A percentile compares a stretch with the other conserved stretches of the same genome.
phyloP scores from a whole-genome alignment of 1,140 invertebrate species.

The Dendrolimus kikuchii region DNA sequence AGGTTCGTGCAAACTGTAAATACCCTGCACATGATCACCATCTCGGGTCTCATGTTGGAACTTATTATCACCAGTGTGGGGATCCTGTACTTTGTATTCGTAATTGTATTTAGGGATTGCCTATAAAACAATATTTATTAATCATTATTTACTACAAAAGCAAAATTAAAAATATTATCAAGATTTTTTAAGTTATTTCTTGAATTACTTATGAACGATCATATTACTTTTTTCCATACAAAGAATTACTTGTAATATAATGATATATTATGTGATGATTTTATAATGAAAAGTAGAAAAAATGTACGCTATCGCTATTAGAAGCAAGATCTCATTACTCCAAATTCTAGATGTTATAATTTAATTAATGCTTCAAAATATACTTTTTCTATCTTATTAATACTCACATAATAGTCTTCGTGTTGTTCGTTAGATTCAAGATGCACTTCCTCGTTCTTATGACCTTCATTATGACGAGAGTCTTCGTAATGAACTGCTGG shows the following conservation, averaged over 20 bases:
- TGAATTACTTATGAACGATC: too few species aligned
- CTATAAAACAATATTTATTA: constrained; percentile 13
- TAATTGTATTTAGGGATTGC: constrained; percentile 29
- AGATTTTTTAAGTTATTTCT: too few species aligned
- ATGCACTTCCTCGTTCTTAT: constrained; percentile 1
- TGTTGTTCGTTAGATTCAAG: constrained; percentile 20
- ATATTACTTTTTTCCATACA: too few species aligned
- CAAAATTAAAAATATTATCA: background rate
- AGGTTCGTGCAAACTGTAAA: constrained; percentile 71
- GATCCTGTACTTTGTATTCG: constrained; percentile 48
- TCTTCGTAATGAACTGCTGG: constrained; percentile 3
- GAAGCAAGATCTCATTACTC: too few species aligned
- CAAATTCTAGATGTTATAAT: too few species aligned
- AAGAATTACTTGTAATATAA: too few species aligned
- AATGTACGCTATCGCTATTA: too few species aligned
- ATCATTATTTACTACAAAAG: background rate
- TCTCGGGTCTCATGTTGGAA: constrained; percentile 73
- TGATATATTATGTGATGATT: too few species aligned
- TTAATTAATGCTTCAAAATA: too few species aligned
- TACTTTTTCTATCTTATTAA: too few species aligned
- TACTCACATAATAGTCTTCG: constrained; percentile 39
- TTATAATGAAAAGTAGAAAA: too few species aligned
- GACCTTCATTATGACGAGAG: background rate
- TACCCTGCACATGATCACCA: constrained; percentile 73
- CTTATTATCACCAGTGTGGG: constrained; percentile 72